Evolutionary conservation across 1,140 invertebrate species (phyloP), one percentile per base, ranked within the genome.

Genomic region (Drosophila nannoptera): DNA sequence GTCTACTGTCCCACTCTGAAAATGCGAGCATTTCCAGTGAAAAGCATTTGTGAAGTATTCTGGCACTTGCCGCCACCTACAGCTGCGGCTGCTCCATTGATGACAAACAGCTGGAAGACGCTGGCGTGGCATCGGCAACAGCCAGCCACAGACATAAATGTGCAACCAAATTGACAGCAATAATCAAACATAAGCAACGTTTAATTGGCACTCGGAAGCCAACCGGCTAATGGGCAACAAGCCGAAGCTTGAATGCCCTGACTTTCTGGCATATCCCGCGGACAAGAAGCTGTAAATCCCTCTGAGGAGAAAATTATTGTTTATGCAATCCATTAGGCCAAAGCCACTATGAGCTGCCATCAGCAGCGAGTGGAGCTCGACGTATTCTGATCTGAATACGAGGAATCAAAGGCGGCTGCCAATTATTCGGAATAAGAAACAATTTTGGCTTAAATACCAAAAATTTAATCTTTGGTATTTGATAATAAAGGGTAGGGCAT

Each of bases 101-200:
- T 66, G 73, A 60, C 77, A 73, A 73, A 68, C 77, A 80, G 77
- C 77, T 80, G 77, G 68, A 68, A 55, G 22, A 63, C 16, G 48
- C 42, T 68, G 61, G 38, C 35, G 32, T 66, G 66, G 67, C 74
- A 63, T 50, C 48, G 33, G 12, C 61, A 53, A 69, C 45, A 32
- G 70, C 67, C 61, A 45, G 7, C 62, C 67, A 61, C 58, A 42
- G 58, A 59, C 35, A 50, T 60, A 69, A 77, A 73, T 76, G 63
- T 75, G 69, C 64, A 69, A 50, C 60, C 7, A 38, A 72, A 77
- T 78, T 80, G 77, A 80, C 77, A 80, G 77, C 68, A 45, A 74
- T 70, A 75, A 80, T 80, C 69, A 71, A 72, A 71, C 77, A 80
- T 73, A 80, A 80, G 77, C 68, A 80, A 75, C 69, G 50, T 75